Base-by-base conservation (phyloP, 1,140 invertebrate genomes). In the Asbolus verrucosus region DNA sequence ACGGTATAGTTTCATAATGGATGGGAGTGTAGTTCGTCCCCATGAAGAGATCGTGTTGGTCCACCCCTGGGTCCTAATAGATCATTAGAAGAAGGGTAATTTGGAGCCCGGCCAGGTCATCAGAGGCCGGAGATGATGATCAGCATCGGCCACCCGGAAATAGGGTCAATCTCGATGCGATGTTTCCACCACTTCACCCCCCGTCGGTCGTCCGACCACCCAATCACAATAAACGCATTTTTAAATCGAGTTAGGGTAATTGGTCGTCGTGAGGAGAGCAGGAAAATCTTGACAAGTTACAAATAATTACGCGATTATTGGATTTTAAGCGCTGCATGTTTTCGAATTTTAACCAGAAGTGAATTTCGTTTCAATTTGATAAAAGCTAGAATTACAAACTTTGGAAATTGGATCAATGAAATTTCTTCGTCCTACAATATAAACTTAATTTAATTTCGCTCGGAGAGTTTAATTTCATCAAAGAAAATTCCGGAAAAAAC, bases 21-120 rank as follows among this genome's bases (percentile, higher is more conserved):
- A 54, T 54, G 46, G 46, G 46, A 27, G 46, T 54, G 46, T 14
- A 27, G 19, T 11, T 54, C 46, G 46, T 54, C 46, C 27, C 21
- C 46, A 54, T 14, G 19, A 43, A 43, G 39, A 54, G 46, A 54
- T 27, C 21, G 14, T 13, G 46, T 54, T 54, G 46, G 46, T 54
- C 21, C 30, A 39, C 59, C 61, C 61, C 11, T 41, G 19, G 61
- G 61, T 11, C 21, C 61, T 63, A 63, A 63, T 63, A 63, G 61
- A 63, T 63, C 61, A 63, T 63, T 63, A 63, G 61, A 39, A 36
- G 61, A 63, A 63, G 61, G 61, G 61, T 63, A 63, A 63, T 63
- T 63, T 63, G 61, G 61, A 63, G 33, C 36, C 61, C 61, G 33
- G 61, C 61, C 61, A 63, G 61, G 61, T 63, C 61, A 63, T 63